Base-by-base conservation (phyloP, 2,888 invertebrate genomes). In the Trimorus sp. region DNA sequence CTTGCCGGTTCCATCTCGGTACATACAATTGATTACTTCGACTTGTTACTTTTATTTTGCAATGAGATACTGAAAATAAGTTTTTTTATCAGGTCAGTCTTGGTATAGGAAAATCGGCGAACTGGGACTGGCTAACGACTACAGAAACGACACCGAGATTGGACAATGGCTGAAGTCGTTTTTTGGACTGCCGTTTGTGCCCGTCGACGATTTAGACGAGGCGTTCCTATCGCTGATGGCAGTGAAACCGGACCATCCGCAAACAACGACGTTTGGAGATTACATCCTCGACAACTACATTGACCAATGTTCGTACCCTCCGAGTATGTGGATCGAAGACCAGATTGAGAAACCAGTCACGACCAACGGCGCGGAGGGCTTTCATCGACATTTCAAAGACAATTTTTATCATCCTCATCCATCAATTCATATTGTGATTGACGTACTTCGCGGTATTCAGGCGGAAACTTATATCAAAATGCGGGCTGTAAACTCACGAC, bases 351-450 rank as follows among this genome's bases (percentile, higher is more conserved):
- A 42, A 40, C 59, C 59, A 12, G 42, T 1, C 40, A 42, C 59
- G 16, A 59, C 59, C 15, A 59, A 59, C 42, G 59, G 59, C 42
- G 59, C 59, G 16, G 59, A 59, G 16, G 42, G 42, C n/a, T 59
- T 59, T 59, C 59, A 59, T 9, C 2, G 15, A 40, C 59, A 59
- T 59, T 15, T 59, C 7, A 59, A 59, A 59, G 59, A 59, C 16
- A 59, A 59, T 42, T 59, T 59, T 59, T 59, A 42, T 15, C 16
- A 42, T 59, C 42, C 59, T 14, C 40, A 59, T 40, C 59, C 59
- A 42, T 59, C 59, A 59, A n/a, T n/a, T n/a, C n/a, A n/a, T n/a
- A n/a, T n/a, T n/a, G n/a, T n/a, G n/a, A n/a, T n/a, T n/a, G n/a
- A n/a, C n/a, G n/a, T n/a, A n/a, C n/a, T n/a, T n/a, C n/a, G n/a